Base-by-base conservation (phyloP, 2,113 vertebrate genomes). In the Microtus montanus region DNA sequence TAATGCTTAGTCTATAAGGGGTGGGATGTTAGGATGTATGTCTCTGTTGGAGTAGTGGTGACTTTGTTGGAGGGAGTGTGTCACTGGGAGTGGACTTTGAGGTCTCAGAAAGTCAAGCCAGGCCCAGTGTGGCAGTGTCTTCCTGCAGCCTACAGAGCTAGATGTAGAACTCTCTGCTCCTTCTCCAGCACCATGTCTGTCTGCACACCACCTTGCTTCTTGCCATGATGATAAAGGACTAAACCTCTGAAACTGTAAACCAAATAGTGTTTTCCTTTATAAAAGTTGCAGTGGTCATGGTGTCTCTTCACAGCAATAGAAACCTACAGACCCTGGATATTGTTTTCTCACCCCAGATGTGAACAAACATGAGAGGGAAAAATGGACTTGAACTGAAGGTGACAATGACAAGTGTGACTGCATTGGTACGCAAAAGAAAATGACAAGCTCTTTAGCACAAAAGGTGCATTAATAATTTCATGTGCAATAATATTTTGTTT, bases 361-460 rank as follows among this genome's bases (percentile, higher is more conserved):
- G 58, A 58, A 58, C 58, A 20, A 58, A 58, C 58, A 20, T 58
- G 58, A 58, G 26, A 93, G 64, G 78, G 28, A 47, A 75, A 71
- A 85, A 73, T 94, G 41, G 54, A 71, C 93, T 90, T 38, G 77
- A 68, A 49, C 70, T 70, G 54, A 96, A 91, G 80, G 74, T 10
- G 89, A 54, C 83, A 78, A 96, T 89, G 49, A 89, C 33, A 96
- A 91, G 71, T 88, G 93, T 92, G 66, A 87, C 78, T 83, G 74
- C 35, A 64, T 92, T 96, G 91, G 73, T 96, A 94, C 89, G 96
- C 93, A 84, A 95, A 20, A 58, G 38, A 54, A 88, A 96, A 92
- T 89, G 89, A 96, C 90, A 77, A 38, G 84, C 83, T 77, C 75
- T 95, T 96, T 97, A 87, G 80, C 68, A 95, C 44, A 82, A 58